Base-by-base conservation (phyloP, 2,113 vertebrate species). In the Oplegnathus fasciatus region DNA sequence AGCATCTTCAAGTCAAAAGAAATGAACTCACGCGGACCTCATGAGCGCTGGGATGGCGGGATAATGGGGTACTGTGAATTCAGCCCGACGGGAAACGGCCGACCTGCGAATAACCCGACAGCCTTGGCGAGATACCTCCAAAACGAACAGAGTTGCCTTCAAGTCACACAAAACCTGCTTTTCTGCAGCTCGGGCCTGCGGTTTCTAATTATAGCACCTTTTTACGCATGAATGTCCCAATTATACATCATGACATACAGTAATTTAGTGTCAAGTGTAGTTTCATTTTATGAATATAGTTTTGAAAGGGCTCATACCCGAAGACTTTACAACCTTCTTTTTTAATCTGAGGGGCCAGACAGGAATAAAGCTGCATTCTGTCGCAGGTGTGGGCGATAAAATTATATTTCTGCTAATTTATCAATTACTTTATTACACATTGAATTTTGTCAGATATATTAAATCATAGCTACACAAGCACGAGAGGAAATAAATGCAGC, bases 131-230 rank as follows among this genome's bases (percentile, higher is more conserved):
- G 69, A 89, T 93, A 91, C 66, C 67, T 85, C 76, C 42, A 86
- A 93, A 94, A 91, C 75, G 85, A 96, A 95, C 95, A 96, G 95
- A 90, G 94, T 94, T 90, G 92, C 95, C 94, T 97, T 95, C 77
- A 93, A 90, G 91, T 90, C 66, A 46, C 86, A 89, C 85, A 91
- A 86, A 94, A 89, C 84, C 89, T 82, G 89, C 94, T 93, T 94
- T 88, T 96, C 75, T 89, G 85, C 73, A 85, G 90, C 82, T 88
- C 88, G 77, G 75, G 54, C 68, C 30, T 89, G 22, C 44, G 88
- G 91, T 93, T 91, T 87, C 88, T 97, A 96, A 96, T 96, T 96
- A 96, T 94, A 96, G 94, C 83, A 88, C 92, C 86, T 88, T 92
- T 89, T 92, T 85, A 94, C 91, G 89, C 86, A 87, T 91, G 88